Evolutionary conservation across 2,113 vertebrate genomes (phyloP).

Genomic region (Patagioenas fasciata): DNA sequence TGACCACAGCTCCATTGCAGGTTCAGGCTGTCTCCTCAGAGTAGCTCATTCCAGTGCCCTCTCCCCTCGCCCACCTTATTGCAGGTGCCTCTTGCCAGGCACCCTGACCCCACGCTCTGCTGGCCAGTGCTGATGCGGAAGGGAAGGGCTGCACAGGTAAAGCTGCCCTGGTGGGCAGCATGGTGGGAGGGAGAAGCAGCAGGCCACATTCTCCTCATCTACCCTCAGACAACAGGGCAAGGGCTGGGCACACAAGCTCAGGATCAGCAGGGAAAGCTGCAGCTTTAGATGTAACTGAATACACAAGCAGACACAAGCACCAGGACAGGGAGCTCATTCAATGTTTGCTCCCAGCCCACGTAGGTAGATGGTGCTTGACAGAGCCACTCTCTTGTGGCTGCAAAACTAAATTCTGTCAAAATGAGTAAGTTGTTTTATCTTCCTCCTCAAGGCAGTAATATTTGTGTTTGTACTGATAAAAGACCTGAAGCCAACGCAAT

Average conservation of each 20-base stretch:
- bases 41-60: neutral
- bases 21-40: neutral
- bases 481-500: neutral
- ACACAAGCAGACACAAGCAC: neutral
- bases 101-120: neutral
- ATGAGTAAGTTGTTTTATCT: neutral
- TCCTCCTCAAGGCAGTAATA: neutral
- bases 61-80: neutral
- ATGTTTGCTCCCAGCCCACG: neutral
- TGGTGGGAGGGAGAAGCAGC: neutral
- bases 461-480: neutral
- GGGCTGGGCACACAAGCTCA: fast-evolving
- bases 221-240: neutral
- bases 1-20: neutral
- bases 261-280: neutral
- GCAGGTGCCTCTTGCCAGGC: neutral
- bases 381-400: neutral
- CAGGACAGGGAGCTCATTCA: neutral
- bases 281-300: neutral
- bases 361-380: neutral
- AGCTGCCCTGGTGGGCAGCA: neutral
- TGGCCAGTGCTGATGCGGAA: neutral
- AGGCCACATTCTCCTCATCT: neutral
- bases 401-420: neutral
- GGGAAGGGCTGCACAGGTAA: neutral